These are phyloP conservation scores for Pogonophryne albipinna DNA, from an alignment of 2,797 vertebrate species.

Conservation along the genomic window DNA sequence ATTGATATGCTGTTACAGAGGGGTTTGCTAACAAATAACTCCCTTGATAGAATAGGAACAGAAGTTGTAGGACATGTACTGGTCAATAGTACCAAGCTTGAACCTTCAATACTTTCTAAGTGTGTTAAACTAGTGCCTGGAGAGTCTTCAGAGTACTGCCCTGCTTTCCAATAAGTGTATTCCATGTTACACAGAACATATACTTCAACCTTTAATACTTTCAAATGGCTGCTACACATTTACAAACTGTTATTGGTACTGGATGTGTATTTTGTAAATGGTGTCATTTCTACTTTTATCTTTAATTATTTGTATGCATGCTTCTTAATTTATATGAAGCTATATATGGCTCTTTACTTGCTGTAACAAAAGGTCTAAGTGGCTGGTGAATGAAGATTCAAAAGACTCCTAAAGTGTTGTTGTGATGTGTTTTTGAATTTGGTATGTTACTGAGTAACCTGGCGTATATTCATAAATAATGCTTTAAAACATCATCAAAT, in stretches of 20 bases:
- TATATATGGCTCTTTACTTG: too few species aligned
- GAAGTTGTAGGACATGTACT: not conserved
- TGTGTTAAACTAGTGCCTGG: not conserved
- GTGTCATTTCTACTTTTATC: too few species aligned
- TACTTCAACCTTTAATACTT: too few species aligned
- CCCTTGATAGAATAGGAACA: not conserved
- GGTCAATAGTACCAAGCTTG: not conserved
- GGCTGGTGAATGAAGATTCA: constrained; percentile 6
- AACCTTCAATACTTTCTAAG: constrained; percentile 2
- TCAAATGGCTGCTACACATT: too few species aligned
- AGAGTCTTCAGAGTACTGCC: not conserved
- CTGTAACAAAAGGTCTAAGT: too few species aligned
- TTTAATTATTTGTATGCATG: too few species aligned
- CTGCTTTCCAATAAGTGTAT: constrained; percentile 8
- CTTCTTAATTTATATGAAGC: too few species aligned
- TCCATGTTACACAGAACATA: not conserved
- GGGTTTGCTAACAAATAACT: not conserved
- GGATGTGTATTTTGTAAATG: too few species aligned
- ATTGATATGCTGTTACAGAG: not conserved
- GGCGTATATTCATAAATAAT: not conserved
- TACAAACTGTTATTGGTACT: too few species aligned
- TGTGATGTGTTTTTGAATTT: constrained; percentile 1
- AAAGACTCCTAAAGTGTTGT: not conserved
- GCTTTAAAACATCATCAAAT: not conserved
- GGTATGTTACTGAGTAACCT: not conserved